Percentiles rank a stretch among this genome's conserved stretches.
These are phyloP conservation scores for Atherinomorus stipes DNA, from an alignment of 2,113 vertebrate species.

Conservation along the genomic window DNA sequence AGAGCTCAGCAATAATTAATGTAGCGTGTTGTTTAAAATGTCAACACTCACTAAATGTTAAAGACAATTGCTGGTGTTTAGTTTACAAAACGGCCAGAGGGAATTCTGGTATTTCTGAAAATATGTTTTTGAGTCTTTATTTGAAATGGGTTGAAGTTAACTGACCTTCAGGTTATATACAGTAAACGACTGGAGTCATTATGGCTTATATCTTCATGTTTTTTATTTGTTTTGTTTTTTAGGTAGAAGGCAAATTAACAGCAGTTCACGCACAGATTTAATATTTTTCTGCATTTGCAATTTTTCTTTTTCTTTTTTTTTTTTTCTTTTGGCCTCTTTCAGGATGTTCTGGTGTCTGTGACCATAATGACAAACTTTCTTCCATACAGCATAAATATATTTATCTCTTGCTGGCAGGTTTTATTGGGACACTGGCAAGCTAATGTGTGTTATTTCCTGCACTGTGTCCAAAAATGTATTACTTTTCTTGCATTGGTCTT, in stretches of 20 bases:
- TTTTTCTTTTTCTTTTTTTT: background rate
- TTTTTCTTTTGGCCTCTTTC: background rate
- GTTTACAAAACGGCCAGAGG: background rate
- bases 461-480: constrained; percentile 23
- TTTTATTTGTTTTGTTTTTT: too few relatives aligned
- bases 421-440: constrained; percentile 55
- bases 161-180: background rate
- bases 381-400: constrained; percentile 72
- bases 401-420: constrained; percentile 67
- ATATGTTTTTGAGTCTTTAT: background rate
- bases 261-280: background rate
- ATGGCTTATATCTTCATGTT: too few relatives aligned
- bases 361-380: constrained; percentile 65
- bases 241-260: too few relatives aligned
- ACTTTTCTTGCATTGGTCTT: background rate
- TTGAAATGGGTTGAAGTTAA: background rate
- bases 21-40: background rate
- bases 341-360: constrained; percentile 22
- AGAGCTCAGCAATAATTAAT: too few relatives aligned
- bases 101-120: background rate
- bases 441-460: constrained; percentile 15
- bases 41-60: background rate
- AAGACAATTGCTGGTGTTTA: background rate
- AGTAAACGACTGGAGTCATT: background rate
- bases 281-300: background rate